Base-by-base conservation (phyloP, 2,888 invertebrate genomes). In the Beris morrisii region DNA sequence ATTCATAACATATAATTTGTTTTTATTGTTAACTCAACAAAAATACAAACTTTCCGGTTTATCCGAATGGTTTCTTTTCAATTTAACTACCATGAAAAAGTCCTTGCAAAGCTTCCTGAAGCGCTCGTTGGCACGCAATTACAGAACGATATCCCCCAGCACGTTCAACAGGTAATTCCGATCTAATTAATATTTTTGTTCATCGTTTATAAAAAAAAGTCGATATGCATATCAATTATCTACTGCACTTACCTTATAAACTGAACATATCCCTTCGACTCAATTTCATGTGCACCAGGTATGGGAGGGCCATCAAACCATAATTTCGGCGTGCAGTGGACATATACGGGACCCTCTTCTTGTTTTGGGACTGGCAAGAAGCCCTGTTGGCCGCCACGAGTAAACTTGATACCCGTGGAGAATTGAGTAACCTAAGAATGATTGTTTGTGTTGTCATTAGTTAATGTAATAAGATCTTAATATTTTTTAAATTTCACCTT, bases 101-200 rank as follows among this genome's bases (percentile, higher is more conserved):
- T 7, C 92, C 94, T 67, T 91, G 86, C 75, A 95, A 84, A 0
- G 95, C 93, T 77, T 96, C 96, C 75, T 94, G 92, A 50, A 97
- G 78, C 0, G 95, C 95, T 69, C 96, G 84, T 69, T 92, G 84
- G 75, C 95, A 95, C 0, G 94, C 92, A 72, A 93, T 83, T 3
- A 86, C 86, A 0, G 92, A 85, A n/a, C 86, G 86, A 77, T 91
- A 97, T 1, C 97, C 97, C 9, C 95, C 95, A 0, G 94, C 94
- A 71, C 87, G 86, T 79, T 97, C 95, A 22, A 86, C 82, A 30
- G 85, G 84, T 44, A 83, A 88, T 73, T 93, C 92, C 3, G 82
- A 74, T 71, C 94, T 85, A 53, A n/a, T 30, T 85, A 53, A n/a
- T 30, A 15, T n/a, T 48, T 48, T 78, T 31, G 55, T 54, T 46